A percentile compares a stretch with the other conserved stretches of the same genome.
Evolutionary conservation across 2,113 vertebrate genomes (phyloP).

Genomic region (Entosphenus tridentatus): DNA sequence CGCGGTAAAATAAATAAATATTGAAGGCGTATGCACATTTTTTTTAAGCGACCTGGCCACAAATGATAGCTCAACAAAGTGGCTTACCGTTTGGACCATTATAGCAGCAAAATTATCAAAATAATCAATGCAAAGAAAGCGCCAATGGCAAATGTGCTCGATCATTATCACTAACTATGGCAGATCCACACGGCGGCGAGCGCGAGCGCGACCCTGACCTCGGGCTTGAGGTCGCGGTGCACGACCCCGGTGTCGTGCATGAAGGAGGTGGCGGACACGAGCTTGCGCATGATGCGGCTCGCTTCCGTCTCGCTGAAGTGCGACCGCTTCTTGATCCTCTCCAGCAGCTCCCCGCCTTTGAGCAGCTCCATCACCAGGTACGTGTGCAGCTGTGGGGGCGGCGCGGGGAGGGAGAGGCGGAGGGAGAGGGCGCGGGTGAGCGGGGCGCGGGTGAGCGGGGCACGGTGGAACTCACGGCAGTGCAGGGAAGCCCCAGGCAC

Average conservation of each 20-base stretch:
- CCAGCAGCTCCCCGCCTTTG: conserved; percentile 50
- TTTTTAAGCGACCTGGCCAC: too few species aligned
- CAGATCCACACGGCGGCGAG: too few species aligned
- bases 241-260: conserved; percentile 73
- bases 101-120: too few species aligned
- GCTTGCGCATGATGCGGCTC: conserved; percentile 50
- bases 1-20: too few species aligned
- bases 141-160: too few species aligned
- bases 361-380: conserved; percentile 67
- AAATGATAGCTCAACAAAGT: too few species aligned
- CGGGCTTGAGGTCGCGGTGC: conserved; percentile 66
- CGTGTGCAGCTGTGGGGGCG: conserved; percentile 35
- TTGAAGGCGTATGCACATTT: too few species aligned
- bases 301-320: conserved; percentile 63
- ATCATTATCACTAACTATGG: too few species aligned
- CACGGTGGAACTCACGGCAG: not conserved
- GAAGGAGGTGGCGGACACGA: conserved; percentile 56
- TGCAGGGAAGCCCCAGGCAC: not conserved
- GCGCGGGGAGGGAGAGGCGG: not conserved
- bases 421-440: not conserved
- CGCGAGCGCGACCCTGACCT: conserved; percentile 18
- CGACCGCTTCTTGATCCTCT: conserved; percentile 53
- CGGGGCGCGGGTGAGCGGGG: not conserved
- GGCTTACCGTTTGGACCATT: too few species aligned
- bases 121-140: too few species aligned